Base-by-base conservation (phyloP, 2,888 invertebrate species). In the Aphidoletes aphidimyza region DNA sequence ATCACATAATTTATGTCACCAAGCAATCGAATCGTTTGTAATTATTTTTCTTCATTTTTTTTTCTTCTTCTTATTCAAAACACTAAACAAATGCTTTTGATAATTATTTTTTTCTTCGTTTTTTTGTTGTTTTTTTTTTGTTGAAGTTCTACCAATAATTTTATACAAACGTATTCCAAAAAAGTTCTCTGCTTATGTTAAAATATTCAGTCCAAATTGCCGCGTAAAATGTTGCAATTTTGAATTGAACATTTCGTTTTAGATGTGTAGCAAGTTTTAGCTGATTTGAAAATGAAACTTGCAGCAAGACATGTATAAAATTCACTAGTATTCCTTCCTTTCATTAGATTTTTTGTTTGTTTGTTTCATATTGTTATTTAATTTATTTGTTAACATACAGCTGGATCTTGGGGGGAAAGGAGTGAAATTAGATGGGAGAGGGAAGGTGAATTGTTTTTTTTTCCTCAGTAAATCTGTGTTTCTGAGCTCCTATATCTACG, bases 221-320 rank as follows among this genome's bases (percentile, higher is more conserved):
- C 54, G 22, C n/a, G n/a, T n/a, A 17, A 69, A 69, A 30, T 1
- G 6, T n/a, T 69, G 17, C 3, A 54, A 54, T 11, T 54, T 14
- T 5, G 54, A 26, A 54, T 3, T 30, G 34, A 54, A 8, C 26
- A 2, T 69, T 69, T 69, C 22, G 11, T 3, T 30, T 30, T 30
- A 11, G 30, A 26, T 69, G 69, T 54, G 9, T 1, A 54, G 17
- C 34, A 69, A 30, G 30, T 30, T 2, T 69, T 69, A 26, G 14
- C 1, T 14, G 9, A 69, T 5, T 1, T 30, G 30, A 30, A 11
- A 2, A n/a, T 3, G 22, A 54, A 2, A 54, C 2, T 54, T 54
- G 5, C 69, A 69, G 69, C 34, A 69, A 69, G 69, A 69, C 69
- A 69, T 69, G 69, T 34, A 69, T 30, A 69, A 69, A 69, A 69